Evolutionary conservation across 2,797 vertebrate species (phyloP), one percentile per base, ranked within the genome.

Genomic region (Myotis myotis): DNA sequence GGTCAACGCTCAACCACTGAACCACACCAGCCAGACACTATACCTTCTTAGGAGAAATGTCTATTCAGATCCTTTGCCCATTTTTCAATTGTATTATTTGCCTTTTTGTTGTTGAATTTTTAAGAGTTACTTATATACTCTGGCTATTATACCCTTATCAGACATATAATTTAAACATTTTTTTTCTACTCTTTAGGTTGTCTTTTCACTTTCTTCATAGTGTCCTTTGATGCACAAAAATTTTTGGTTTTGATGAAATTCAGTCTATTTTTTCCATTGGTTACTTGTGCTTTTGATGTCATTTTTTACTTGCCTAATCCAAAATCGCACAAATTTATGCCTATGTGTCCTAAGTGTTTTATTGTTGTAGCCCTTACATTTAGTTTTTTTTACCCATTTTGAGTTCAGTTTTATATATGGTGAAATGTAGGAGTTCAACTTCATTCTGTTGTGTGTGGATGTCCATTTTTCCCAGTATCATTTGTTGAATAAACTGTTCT

Each of bases 141-240:
- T 51, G 2, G 5, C 49, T 81, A 4, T 51, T 84, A 84, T 1
- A 51, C 23, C 28, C 16, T 81, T 62, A 60, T 80, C 70, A 80
- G 30, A 41, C 47, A 72, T 8, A 8, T 91, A 79, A 84, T 80
- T 87, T 79, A 57, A 93, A 68, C 17, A 33, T 87, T 68, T 89
- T 47, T 68, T 23, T 23, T 41, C 78, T 25, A 53, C 64, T 47
- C 23, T 68, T 6, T 75, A 71, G 51, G 15, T 91, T 53, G 1
- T 72, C 41, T 84, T 93, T 92, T 96, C 17, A 71, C 30, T 83
- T 94, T 92, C 75, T 72, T 92, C 38, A 49, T 82, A 71, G 68
- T 47, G 19, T 28, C 60, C 53, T 92, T 80, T 62, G 33, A 74
- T 89, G 15, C 10, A 85, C 33, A 36, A 28, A 81, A 74, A 20